Percentiles rank a stretch among this genome's conserved stretches.
phyloP scores from a whole-genome alignment of 2,888 invertebrate genomes.

The Lycophotia porphyrea region DNA sequence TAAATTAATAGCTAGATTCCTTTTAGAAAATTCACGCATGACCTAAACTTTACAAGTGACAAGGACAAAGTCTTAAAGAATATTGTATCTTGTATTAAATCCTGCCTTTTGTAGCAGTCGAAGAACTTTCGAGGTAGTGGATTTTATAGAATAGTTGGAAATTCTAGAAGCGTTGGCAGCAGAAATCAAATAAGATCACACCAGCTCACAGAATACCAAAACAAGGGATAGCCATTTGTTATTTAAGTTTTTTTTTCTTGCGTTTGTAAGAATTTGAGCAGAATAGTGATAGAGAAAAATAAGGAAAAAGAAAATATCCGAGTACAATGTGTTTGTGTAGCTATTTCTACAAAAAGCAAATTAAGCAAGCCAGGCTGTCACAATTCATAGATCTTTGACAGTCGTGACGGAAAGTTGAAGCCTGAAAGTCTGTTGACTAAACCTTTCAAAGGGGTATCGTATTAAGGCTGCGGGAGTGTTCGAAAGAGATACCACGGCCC shows the following conservation, averaged over 20 bases:
- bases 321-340: neutral
- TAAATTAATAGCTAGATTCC: neutral
- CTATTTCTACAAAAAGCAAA: neutral
- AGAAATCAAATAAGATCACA: constrained; percentile 16
- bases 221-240: neutral
- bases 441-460: neutral
- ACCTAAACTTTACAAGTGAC: neutral
- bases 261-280: neutral
- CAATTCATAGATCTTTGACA: neutral
- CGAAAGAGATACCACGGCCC: too few species aligned
- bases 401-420: neutral
- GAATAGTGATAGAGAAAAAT: neutral
- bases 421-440: neutral
- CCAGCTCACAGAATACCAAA: constrained; percentile 29
- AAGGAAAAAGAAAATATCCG: neutral
- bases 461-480: too few species aligned
- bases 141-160: neutral
- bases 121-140: neutral
- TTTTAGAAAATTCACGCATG: neutral
- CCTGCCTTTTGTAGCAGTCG: neutral
- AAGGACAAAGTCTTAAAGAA: neutral
- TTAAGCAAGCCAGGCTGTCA: neutral
- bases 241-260: neutral
- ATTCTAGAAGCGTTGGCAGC: constrained; percentile 20
- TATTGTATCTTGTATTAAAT: neutral